Conservation (phyloP, 2,888 invertebrate species). For the Ecliptopera silaceata region DNA sequence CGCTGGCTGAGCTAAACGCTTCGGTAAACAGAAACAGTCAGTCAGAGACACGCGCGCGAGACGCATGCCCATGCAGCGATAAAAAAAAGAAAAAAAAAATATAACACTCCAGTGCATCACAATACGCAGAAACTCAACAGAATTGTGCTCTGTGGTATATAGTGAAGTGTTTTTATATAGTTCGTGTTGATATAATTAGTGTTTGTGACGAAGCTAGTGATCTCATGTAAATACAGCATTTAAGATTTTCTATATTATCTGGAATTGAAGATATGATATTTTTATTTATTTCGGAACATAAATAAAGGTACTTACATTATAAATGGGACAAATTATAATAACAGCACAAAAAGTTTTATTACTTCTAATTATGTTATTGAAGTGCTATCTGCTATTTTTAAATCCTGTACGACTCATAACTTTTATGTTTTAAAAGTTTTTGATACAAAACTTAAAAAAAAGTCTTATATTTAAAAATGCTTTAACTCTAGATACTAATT, state of each 20-base stretch:
- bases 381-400: too few species aligned
- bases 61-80: constrained; percentile 39
- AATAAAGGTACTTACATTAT: too few species aligned
- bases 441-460: not conserved
- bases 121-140: constrained; percentile 76
- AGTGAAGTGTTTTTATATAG: constrained; percentile 16
- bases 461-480: too few species aligned
- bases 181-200: constrained; percentile 9
- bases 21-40: constrained; percentile 70
- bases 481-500: not conserved
- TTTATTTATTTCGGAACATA: too few species aligned
- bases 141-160: constrained; percentile 55
- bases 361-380: too few species aligned
- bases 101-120: constrained; percentile 44
- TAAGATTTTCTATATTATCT: too few species aligned
- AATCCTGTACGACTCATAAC: too few species aligned
- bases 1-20: constrained; percentile 40
- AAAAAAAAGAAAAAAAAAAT: constrained; percentile 9
- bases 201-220: constrained; percentile 19
- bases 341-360: too few species aligned
- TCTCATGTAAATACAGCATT: constrained; percentile 30
- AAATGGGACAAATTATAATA: too few species aligned
- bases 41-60: constrained; percentile 62
- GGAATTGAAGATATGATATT: too few species aligned
- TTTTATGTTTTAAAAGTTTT: too few species aligned